Evolutionary conservation across 92 coral and sea anemone genomes (phyloP).

Genomic region (Zoanthus solanderi): DNA sequence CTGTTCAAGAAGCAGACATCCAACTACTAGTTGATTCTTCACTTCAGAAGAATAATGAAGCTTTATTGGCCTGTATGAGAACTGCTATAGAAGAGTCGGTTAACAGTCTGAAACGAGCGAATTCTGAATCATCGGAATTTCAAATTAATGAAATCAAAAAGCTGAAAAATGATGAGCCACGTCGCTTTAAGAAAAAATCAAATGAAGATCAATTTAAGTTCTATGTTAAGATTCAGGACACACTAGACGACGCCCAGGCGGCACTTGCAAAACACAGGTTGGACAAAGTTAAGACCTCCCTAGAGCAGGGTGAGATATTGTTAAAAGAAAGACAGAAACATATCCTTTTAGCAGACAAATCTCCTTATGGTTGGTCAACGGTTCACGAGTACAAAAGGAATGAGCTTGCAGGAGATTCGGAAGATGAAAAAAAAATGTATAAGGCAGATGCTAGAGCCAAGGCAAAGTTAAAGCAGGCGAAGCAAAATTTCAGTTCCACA

Average conservation of each 20-base stretch:
- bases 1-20: too few species aligned
- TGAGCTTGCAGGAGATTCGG: background rate
- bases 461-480: background rate
- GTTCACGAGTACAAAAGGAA: conserved; percentile 10
- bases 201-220: background rate
- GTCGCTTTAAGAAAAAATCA: background rate
- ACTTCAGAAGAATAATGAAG: too few species aligned
- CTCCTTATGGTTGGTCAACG: conserved; percentile 7
- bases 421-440: conserved; percentile 19
- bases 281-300: background rate
- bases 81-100: too few species aligned
- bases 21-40: too few species aligned
- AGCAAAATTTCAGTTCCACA: background rate
- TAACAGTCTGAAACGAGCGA: too few species aligned
- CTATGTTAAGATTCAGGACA: background rate
- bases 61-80: too few species aligned
- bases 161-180: background rate
- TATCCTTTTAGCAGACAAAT: conserved; percentile 5
- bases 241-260: background rate
- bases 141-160: too few species aligned
- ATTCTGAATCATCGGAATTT: too few species aligned
- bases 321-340: background rate
- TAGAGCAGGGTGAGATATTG: background rate
- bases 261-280: background rate
- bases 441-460: conserved; percentile 27